Conservation (phyloP, 2,797 vertebrate genomes). For the Coreius guichenoti region DNA sequence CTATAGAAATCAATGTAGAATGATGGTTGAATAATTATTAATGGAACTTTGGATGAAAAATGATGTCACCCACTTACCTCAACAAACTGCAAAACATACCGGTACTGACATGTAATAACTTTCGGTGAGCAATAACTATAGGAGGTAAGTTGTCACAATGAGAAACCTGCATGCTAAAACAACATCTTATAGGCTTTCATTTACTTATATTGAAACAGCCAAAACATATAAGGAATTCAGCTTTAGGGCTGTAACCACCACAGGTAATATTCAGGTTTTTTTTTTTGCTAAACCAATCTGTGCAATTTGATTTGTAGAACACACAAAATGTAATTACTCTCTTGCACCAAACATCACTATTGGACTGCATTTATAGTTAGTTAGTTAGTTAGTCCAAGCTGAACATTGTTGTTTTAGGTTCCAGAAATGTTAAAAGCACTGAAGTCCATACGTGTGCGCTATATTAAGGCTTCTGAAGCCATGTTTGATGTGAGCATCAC, state of each 20-base stretch:
- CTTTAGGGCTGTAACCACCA: background rate
- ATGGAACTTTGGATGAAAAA: constrained; percentile 49
- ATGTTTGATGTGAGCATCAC: no score
- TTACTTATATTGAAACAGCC: background rate
- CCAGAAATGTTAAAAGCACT: no score
- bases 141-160: constrained; percentile 20
- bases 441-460: no score
- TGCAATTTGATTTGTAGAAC: background rate
- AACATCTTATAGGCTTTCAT: background rate
- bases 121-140: constrained; percentile 3
- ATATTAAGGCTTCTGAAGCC: no score
- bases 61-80: constrained; percentile 33
- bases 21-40: constrained; percentile 55
- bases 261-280: background rate
- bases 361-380: background rate
- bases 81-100: background rate
- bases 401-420: no score
- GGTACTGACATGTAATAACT: constrained; percentile 27
- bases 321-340: background rate
- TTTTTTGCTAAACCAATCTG: background rate
- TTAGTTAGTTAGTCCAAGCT: no score
- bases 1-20: constrained; percentile 46
- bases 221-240: background rate
- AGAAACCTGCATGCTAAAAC: background rate
- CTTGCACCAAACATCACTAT: background rate